phyloP scores from a whole-genome alignment of 2,888 invertebrate species.

The Sphinx pinastri region DNA sequence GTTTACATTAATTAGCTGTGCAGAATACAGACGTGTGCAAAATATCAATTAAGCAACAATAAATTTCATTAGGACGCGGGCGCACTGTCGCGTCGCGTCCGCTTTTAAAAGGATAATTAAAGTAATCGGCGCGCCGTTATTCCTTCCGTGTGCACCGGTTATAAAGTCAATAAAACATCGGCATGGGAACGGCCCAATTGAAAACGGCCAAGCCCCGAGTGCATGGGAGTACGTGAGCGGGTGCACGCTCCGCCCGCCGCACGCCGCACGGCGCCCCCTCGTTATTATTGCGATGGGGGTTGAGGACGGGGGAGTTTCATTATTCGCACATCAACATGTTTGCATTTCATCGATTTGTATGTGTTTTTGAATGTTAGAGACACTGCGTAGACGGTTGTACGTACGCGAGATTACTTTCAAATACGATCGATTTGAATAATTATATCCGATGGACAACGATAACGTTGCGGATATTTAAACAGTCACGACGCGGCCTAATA shows the following conservation, averaged over 20 bases:
- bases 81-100: background rate
- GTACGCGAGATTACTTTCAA: background rate
- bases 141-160: constrained; percentile 25
- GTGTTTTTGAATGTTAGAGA: constrained; percentile 27
- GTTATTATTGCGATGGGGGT: constrained; percentile 75
- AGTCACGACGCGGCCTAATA: background rate
- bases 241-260: constrained; percentile 58
- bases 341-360: constrained; percentile 71
- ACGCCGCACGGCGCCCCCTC: constrained; percentile 61
- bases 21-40: background rate
- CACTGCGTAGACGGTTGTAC: background rate
- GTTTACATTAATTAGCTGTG: constrained; percentile 5
- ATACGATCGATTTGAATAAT: background rate
- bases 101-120: constrained; percentile 18
- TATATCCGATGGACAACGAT: background rate
- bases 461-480: background rate
- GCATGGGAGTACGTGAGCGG: constrained; percentile 61
- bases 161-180: constrained; percentile 35
- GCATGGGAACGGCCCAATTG: constrained; percentile 50
- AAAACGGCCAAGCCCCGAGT: constrained; percentile 44
- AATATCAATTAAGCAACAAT: constrained; percentile 1
- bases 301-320: constrained; percentile 70
- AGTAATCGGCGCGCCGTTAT: constrained; percentile 20
- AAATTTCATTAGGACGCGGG: constrained; percentile 3
- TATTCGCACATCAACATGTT: constrained; percentile 80